Conservation (phyloP, 2,797 vertebrate species). For the Cossypha heuglini region DNA sequence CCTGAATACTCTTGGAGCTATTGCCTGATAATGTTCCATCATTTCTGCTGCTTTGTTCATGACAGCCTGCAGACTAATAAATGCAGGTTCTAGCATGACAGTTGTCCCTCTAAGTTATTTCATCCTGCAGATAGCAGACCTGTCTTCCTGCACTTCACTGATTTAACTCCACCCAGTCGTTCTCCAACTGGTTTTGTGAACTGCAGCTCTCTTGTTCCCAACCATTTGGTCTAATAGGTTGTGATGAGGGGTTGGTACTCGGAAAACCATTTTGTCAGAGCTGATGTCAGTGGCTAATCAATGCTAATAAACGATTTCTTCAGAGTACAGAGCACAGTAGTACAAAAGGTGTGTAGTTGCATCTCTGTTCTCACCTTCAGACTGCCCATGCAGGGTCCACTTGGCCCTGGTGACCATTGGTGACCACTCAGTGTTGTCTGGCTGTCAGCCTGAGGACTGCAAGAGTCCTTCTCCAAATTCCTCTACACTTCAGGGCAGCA, state of each 20-base stretch:
- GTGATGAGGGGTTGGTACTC: neutral
- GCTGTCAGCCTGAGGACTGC: neutral
- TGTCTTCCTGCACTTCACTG: neutral
- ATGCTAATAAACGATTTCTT: neutral
- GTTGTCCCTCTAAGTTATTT: neutral
- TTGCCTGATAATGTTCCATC: neutral
- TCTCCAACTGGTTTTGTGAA: neutral
- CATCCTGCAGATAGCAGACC: neutral
- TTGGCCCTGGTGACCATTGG: neutral
- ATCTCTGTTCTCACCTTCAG: neutral
- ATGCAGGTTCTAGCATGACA: neutral
- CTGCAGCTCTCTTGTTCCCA: neutral
- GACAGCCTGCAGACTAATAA: neutral
- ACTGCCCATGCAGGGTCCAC: accelerated
- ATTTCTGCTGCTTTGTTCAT: neutral
- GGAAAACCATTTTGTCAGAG: neutral
- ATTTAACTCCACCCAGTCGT: neutral
- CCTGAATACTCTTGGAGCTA: neutral
- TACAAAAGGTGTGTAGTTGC: neutral
- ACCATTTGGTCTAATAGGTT: neutral
- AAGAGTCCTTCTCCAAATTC: neutral
- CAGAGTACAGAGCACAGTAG: neutral
- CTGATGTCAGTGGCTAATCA: neutral
- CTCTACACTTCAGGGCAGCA: accelerated
- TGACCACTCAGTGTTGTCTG: accelerated